Evolutionary conservation across 2,888 invertebrate species (phyloP).

Genomic region (Drosophila lutescens): DNA sequence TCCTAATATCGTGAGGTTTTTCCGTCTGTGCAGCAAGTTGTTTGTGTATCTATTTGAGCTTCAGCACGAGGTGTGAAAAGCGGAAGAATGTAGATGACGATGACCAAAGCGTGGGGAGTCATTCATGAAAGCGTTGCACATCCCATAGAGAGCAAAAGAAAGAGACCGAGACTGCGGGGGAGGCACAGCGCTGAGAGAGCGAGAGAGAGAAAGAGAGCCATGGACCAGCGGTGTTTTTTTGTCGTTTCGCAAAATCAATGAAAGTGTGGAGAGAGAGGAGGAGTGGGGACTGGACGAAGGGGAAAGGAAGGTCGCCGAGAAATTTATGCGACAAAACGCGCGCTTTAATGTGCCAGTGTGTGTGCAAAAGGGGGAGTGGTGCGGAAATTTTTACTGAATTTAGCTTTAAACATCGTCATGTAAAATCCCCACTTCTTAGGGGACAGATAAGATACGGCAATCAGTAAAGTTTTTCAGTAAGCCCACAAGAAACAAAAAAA

Average conservation of each 20-base stretch:
- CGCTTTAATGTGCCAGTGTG: conserved; percentile 36
- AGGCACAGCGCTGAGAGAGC: conserved; percentile 1
- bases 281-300: conserved; percentile 19
- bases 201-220: conserved; percentile 4
- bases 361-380: conserved; percentile 7
- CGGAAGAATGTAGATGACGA: conserved; percentile 45
- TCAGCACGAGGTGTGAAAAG: conserved; percentile 58
- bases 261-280: not conserved
- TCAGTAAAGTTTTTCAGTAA: not conserved
- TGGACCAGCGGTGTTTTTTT: conserved; percentile 21
- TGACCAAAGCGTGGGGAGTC: conserved; percentile 35
- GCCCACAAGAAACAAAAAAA: not conserved
- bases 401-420: conserved; percentile 17
- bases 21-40: conserved; percentile 15
- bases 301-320: conserved; percentile 61
- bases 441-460: not conserved
- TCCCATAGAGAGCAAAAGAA: conserved; percentile 15
- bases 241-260: conserved; percentile 59
- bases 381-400: conserved; percentile 9
- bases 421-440: conserved; percentile 6
- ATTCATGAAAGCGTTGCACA: conserved; percentile 66
- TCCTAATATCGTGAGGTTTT: not conserved
- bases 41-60: conserved; percentile 44
- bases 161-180: conserved; percentile 13
- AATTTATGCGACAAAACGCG: conserved; percentile 48